Evolutionary conservation across 2,888 invertebrate genomes (phyloP).

Genomic region (Microctonus hyperodae): DNA sequence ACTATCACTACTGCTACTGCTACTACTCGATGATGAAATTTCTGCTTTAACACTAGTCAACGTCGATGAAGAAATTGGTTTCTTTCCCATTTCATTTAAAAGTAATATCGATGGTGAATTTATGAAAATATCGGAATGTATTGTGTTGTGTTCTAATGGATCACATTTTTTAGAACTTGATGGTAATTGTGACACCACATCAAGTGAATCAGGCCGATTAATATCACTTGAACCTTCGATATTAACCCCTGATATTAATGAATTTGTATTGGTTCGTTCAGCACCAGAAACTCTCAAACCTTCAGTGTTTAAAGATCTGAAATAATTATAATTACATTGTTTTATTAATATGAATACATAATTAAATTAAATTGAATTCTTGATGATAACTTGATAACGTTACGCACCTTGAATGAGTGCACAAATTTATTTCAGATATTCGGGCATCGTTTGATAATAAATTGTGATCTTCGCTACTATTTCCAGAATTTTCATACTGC

Average conservation of each 20-base stretch:
- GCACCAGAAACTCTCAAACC: not conserved
- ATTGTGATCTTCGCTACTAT: not conserved
- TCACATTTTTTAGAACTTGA: not conserved
- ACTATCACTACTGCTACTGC: constrained; percentile 63
- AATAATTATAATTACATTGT: not conserved
- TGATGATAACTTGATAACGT: too few relatives aligned
- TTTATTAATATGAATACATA: too few relatives aligned
- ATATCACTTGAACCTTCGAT: not conserved
- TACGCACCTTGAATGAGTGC: not conserved
- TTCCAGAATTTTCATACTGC: constrained; percentile 34
- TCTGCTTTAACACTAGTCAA: not conserved
- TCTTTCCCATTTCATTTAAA: not conserved
- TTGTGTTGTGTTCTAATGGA: not conserved
- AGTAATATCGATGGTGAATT: not conserved
- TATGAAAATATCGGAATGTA: not conserved
- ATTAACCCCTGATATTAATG: not conserved
- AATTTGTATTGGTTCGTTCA: not conserved
- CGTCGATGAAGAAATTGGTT: not conserved
- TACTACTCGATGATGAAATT: not conserved
- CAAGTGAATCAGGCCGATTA: too few relatives aligned
- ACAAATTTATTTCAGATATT: not conserved
- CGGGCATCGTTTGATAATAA: not conserved
- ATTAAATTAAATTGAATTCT: too few relatives aligned
- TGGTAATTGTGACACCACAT: not conserved
- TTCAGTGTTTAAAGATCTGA: not conserved